phyloP scores from a whole-genome alignment of 2,113 vertebrate genomes.

The Oreochromis niloticus region DNA sequence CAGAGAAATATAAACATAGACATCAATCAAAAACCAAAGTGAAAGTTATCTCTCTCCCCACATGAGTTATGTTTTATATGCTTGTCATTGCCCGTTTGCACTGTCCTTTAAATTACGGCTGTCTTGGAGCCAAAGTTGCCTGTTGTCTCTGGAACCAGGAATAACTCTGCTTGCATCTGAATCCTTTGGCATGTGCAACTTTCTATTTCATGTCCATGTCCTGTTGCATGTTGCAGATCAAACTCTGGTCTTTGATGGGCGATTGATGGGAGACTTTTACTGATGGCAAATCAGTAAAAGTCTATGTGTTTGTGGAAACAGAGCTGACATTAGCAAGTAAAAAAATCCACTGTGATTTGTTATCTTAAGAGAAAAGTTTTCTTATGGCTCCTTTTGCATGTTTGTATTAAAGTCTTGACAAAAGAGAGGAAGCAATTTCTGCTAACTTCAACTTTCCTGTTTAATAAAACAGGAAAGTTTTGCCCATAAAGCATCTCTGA shows the following conservation, averaged over 20 bases:
- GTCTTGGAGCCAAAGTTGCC: fast-evolving
- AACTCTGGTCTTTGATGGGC: background rate
- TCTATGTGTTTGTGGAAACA: background rate
- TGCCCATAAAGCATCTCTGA: background rate
- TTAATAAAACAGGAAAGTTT: background rate
- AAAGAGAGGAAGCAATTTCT: background rate
- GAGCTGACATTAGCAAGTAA: background rate
- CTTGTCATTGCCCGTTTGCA: background rate
- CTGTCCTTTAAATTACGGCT: background rate
- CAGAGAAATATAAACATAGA: background rate
- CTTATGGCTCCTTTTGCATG: background rate
- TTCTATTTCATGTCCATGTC: background rate
- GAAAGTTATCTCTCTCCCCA: background rate
- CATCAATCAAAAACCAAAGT: background rate
- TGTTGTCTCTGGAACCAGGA: background rate
- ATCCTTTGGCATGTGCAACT: background rate
- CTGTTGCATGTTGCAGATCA: background rate
- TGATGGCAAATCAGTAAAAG: background rate
- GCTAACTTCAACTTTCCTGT: background rate
- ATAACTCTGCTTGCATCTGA: background rate
- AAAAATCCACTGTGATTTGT: background rate
- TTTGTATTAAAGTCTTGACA: background rate
- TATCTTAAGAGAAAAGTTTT: background rate
- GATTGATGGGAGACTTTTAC: background rate
- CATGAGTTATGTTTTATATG: background rate